Percentiles rank a stretch among this genome's conserved stretches.
Conservation (phyloP, 2,797 vertebrate species). For the Phoebastria nigripes region DNA sequence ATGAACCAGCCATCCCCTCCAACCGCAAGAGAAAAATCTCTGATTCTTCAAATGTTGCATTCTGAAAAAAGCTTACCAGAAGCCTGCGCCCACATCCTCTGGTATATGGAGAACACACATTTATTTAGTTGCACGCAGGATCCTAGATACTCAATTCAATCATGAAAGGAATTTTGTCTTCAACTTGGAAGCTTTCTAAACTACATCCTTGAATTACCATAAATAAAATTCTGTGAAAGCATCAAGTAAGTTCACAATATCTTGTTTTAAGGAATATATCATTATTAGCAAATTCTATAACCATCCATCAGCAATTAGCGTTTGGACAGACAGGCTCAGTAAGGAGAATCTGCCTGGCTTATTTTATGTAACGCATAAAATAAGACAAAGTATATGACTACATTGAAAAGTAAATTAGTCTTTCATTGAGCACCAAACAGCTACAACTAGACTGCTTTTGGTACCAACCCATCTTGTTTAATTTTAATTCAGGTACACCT, state of each 20-base stretch:
- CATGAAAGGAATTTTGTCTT: background rate
- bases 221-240: background rate
- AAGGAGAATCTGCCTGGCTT: background rate
- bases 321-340: background rate
- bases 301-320: background rate
- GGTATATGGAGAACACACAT: background rate
- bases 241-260: background rate
- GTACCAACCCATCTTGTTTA: background rate
- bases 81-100: fast-evolving
- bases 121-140: background rate
- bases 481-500: background rate
- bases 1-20: background rate
- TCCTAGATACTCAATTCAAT: background rate
- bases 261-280: background rate
- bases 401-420: background rate
- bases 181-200: background rate
- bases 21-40: background rate
- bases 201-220: background rate
- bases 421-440: background rate
- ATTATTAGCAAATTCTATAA: background rate
- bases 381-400: background rate
- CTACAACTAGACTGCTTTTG: background rate
- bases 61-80: background rate
- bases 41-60: background rate
- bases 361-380: background rate